Evolutionary conservation across 2,113 vertebrate genomes (phyloP).

Genomic region (Cynocephalus volans): DNA sequence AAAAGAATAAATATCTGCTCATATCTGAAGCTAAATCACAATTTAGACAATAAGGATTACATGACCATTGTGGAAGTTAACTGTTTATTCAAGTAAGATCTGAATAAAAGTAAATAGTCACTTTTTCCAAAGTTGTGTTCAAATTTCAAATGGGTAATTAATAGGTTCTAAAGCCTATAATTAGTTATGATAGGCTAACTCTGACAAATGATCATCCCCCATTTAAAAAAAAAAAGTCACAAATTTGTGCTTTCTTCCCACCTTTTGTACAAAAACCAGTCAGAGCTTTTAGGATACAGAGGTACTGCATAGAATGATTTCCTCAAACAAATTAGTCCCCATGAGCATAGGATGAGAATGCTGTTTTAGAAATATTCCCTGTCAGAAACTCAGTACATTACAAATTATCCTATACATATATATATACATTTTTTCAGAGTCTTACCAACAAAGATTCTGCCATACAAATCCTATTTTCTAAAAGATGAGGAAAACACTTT

Average conservation of each 20-base stretch:
- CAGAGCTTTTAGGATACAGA: neutral
- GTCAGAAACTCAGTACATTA: conserved; percentile 52
- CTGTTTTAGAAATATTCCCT: neutral
- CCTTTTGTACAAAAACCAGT: neutral
- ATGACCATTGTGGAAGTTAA: neutral
- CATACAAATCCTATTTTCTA: neutral
- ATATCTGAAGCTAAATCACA: neutral
- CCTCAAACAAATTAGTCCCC: neutral
- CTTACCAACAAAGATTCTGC: neutral
- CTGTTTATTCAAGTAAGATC: neutral
- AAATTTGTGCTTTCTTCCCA: neutral
- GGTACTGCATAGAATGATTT: neutral
- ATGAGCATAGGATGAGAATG: neutral
- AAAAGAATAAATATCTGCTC: neutral
- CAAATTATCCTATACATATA: neutral
- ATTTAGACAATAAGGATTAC: neutral
- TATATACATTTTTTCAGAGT: neutral
- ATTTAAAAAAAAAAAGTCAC: neutral
- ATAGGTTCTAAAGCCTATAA: neutral
- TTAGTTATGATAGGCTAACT: neutral
- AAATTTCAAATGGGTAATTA: neutral
- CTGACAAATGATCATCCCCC: neutral
- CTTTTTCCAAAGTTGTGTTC: neutral
- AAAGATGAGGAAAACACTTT: neutral
- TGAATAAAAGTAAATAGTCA: neutral